Base-by-base conservation (phyloP, 1,140 invertebrate species). In the Mesaphorura yosii region DNA sequence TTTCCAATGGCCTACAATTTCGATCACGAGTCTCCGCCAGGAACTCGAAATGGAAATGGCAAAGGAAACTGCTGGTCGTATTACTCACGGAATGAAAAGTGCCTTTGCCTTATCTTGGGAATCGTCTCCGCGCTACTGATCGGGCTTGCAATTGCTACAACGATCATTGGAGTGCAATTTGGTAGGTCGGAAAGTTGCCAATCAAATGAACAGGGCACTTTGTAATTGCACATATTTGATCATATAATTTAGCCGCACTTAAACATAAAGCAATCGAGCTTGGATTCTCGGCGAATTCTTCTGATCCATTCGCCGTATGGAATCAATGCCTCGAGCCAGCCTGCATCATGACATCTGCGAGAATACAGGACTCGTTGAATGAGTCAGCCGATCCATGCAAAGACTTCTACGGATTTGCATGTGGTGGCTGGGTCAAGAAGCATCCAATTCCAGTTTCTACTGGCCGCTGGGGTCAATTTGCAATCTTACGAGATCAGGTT, bases 331-430 rank as follows among this genome's bases (percentile, higher is more conserved):
- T 34, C 10, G 31, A 34, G n/a, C 10, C n/a, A n/a, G 31, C 10
- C n/a, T 34, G 31, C n/a, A n/a, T 34, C n/a, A 10, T 34, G 31
- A n/a, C 31, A 34, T 10, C 31, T 34, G 31, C 31, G 31, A 10
- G 31, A 10, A n/a, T 34, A 10, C 10, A 34, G n/a, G n/a, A 10
- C n/a, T 34, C 31, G 31, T 10, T 34, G 10, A n/a, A 34, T 34
- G 31, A 34, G 10, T 34, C 41, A 23, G 58, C 62, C 17, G 58
- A 66, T 51, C 68, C 68, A 19, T 69, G 68, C 58, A 52, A 64
- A 15, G 63, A 70, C 52, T 70, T 70, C 55, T 70, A 66, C 53
- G 55, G 69, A 47, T 70, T 64, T 58, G 64, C 68, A 5, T 70
- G 69, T 62, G 69, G 69, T n/a, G 57, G 61, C 17, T 70, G 67